Evolutionary conservation across 2,113 vertebrate species (phyloP).

Genomic region (Gopherus evgoodei): DNA sequence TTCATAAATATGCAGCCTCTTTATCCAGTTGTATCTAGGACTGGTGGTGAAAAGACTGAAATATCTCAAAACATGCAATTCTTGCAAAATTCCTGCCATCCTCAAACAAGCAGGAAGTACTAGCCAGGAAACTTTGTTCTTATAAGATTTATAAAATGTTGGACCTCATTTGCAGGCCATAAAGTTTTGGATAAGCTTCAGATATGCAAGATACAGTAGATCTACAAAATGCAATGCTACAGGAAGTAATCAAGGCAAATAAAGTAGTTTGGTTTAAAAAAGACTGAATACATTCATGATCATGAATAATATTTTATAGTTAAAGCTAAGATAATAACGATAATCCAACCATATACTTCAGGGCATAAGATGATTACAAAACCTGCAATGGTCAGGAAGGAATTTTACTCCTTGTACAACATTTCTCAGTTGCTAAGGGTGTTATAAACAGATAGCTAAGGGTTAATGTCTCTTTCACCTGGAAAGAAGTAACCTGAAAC

Average conservation of each 20-base stretch:
- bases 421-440: neutral
- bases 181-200: conserved; percentile 42
- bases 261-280: conserved; percentile 58
- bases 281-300: conserved; percentile 66
- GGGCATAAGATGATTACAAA: conserved; percentile 47
- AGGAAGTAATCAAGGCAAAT: conserved; percentile 47
- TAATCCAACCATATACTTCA: conserved; percentile 52
- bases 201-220: conserved; percentile 35
- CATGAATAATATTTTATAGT: conserved; percentile 65
- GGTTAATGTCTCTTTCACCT: too few relatives aligned
- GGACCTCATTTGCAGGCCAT: conserved; percentile 46
- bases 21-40: neutral
- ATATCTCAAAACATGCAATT: neutral
- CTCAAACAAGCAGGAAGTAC: conserved; percentile 22
- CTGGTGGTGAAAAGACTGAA: neutral
- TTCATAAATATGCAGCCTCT: neutral
- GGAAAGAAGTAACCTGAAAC: too few relatives aligned
- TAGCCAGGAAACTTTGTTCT: conserved; percentile 22
- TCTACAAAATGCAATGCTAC: conserved; percentile 23
- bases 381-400: conserved; percentile 31
- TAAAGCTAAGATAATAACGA: conserved; percentile 63
- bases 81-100: neutral
- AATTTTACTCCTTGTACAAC: conserved; percentile 32
- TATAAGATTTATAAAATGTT: conserved; percentile 55
- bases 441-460: too few relatives aligned